phyloP scores from a whole-genome alignment of 2,797 vertebrate genomes.

The Eulemur rubriventer region DNA sequence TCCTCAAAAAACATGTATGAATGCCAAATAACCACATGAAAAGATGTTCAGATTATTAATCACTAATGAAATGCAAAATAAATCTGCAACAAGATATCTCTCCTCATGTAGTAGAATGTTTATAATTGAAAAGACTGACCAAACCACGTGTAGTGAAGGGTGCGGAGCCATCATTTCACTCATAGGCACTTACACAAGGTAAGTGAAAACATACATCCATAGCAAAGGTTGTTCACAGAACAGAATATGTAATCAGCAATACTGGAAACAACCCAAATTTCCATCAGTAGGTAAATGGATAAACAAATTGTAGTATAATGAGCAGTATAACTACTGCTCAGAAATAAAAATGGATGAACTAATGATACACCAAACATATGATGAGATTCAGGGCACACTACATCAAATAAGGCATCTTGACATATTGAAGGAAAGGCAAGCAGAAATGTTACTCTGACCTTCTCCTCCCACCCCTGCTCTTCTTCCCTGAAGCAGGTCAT shows the following conservation, averaged over 20 bases:
- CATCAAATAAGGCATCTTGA: not conserved
- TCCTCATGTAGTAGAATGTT: not conserved
- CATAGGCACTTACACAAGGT: not conserved
- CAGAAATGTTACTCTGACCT: no score
- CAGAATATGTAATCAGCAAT: not conserved
- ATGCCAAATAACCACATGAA: not conserved
- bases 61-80: not conserved
- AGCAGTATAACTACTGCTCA: not conserved
- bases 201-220: not conserved
- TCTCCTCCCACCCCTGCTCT: not conserved
- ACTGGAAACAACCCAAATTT: not conserved
- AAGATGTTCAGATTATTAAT: not conserved
- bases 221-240: not conserved
- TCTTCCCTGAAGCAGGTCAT: not conserved
- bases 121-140: not conserved
- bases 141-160: not conserved
- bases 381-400: not conserved
- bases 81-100: not conserved
- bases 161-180: not conserved
- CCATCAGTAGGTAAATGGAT: not conserved
- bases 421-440: not conserved
- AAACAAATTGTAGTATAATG: not conserved
- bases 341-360: not conserved
- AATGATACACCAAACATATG: not conserved
- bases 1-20: not conserved